Evolutionary conservation across 2,888 invertebrate species (phyloP), one percentile per base, ranked within the genome.

Genomic region (Rapana venosa): DNA sequence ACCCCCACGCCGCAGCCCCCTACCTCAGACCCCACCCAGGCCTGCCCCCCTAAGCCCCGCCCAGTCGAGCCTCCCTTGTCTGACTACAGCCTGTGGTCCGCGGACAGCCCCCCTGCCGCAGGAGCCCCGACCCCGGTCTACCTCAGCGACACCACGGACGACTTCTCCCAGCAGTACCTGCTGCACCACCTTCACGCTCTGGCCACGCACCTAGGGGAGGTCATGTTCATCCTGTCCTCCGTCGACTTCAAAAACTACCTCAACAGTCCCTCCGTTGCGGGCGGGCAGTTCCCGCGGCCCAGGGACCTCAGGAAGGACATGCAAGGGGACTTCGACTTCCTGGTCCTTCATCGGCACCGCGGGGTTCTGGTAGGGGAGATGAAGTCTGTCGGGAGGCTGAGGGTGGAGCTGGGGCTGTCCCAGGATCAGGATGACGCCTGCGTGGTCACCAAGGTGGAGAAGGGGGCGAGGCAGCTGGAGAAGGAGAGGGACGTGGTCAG

Each of bases 151-250:
- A 56, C 56, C 15, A 8, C n/a, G 15, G 87, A 87, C 36, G 87
- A 87, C 77, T 47, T 56, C 13, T 35, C 56, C n/a, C 87, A 87
- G 70, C 77, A 79, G 30, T 74, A 77, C 35, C 36, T 87, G 17
- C 56, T 87, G 17, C 22, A 56, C 87, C 35, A 70, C 56, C 87
- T 87, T 6, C 77, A 79, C 15, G 77, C 32, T 0, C 77, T 77
- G 13, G 87, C 74, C 5, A n/a, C 77, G 15, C n/a, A 56, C 15
- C n/a, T 26, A 30, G 15, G 30, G 13, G 87, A 87, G 32, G 77
- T 47, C 56, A 87, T 87, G 87, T 87, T 87, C 87, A 32, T 87
- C 56, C 77, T 87, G n/a, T 87, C 87, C 20, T 47, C 74, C 32
- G 47, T 87, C 47, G 56, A 79, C 58, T 87, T 87, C 87, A 20